These are phyloP conservation scores for Cirrhinus mrigala DNA, from an alignment of 2,797 vertebrate species.

Conservation along the genomic window DNA sequence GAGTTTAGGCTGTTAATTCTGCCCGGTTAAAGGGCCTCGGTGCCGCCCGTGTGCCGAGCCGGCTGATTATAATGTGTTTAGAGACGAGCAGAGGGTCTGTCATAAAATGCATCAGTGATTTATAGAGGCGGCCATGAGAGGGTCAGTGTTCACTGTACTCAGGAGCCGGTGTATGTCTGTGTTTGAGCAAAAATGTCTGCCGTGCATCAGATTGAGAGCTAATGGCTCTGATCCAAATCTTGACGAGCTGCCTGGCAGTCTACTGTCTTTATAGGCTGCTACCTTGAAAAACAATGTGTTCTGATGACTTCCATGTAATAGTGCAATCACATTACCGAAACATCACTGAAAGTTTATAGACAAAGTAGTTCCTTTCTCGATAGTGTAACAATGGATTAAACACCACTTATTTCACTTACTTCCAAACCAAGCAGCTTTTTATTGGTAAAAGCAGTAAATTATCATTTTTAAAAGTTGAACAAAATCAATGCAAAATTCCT, in stretches of 20 bases:
- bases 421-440: not conserved
- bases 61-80: constrained; percentile 24
- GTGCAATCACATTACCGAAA: not conserved
- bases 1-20: constrained; percentile 29
- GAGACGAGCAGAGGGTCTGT: constrained; percentile 21
- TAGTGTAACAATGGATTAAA: not conserved
- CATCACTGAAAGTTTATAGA: not conserved
- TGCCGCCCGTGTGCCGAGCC: constrained; percentile 24
- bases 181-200: constrained; percentile 9
- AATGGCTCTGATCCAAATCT: constrained; percentile 22
- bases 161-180: constrained; percentile 8
- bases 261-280: constrained; percentile 11
- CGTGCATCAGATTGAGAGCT: constrained; percentile 19
- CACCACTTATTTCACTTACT: not conserved
- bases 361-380: not conserved
- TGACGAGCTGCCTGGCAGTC: constrained; percentile 3
- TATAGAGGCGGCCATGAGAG: constrained; percentile 38
- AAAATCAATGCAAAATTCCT: not conserved
- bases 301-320: not conserved
- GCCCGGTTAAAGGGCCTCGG: constrained; percentile 20
- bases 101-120: constrained; percentile 42
- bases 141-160: constrained; percentile 45
- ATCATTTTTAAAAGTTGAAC: not conserved
- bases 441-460: not conserved
- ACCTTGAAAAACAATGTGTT: not conserved